Evolutionary conservation across 2,113 vertebrate species (phyloP).

Genomic region (Chauna torquata): DNA sequence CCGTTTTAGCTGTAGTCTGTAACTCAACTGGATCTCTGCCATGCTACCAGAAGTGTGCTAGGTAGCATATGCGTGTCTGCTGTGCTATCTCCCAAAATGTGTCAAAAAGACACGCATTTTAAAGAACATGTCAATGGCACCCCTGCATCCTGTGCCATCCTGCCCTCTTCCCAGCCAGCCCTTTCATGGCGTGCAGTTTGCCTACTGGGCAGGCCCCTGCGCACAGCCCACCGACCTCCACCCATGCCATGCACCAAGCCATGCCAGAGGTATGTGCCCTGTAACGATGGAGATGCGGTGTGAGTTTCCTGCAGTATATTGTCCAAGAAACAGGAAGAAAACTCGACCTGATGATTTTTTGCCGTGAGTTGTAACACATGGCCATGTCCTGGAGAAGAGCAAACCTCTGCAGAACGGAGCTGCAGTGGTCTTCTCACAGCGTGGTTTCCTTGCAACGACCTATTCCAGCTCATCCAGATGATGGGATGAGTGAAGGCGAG

Average conservation of each 20-base stretch:
- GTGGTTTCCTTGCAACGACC: neutral
- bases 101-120: constrained; percentile 26
- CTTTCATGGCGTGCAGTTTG: neutral
- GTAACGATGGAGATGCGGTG: neutral
- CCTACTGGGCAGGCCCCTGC: neutral
- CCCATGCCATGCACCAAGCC: neutral
- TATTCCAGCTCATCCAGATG: neutral
- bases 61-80: neutral
- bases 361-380: neutral
- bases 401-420: constrained; percentile 5
- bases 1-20: constrained; percentile 5
- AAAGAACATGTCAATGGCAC: neutral
- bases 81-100: neutral
- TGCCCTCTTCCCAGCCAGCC: neutral
- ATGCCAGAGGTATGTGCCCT: neutral
- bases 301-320: neutral
- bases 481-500: neutral
- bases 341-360: neutral
- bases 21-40: neutral
- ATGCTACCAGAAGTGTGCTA: constrained; percentile 9
- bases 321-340: neutral
- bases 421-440: neutral
- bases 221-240: neutral
- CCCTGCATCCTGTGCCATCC: neutral
- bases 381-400: neutral